phyloP scores from a whole-genome alignment of 53 echinoderm and acorn worm genomes.

The Patiria pectinifera region DNA sequence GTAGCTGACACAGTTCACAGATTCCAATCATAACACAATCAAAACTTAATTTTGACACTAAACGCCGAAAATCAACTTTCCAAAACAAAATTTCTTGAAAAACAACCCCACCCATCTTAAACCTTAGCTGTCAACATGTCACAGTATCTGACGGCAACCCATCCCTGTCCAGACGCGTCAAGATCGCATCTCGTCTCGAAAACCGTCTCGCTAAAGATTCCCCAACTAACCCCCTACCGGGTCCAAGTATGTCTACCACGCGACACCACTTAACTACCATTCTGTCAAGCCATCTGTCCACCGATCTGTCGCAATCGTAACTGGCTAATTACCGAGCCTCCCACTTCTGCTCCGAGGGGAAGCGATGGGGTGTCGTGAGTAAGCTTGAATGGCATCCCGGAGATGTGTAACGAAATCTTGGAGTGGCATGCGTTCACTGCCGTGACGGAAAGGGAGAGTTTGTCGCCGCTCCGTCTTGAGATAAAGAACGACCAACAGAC shows the following conservation, averaged over 20 bases:
- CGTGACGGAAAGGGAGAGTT: background rate
- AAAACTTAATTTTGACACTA: background rate
- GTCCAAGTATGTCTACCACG: slow-evolving; percentile 5
- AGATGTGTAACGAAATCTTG: background rate
- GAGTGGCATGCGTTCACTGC: background rate
- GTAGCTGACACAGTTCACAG: no score
- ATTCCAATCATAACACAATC: background rate
- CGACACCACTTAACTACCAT: slow-evolving; percentile 46
- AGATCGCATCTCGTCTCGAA: background rate
- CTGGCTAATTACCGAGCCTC: background rate
- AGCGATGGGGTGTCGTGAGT: background rate
- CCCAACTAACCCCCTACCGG: background rate
- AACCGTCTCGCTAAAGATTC: background rate
- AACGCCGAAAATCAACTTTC: background rate
- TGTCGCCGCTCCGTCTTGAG: no score
- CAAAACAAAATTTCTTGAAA: background rate
- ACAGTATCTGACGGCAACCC: background rate
- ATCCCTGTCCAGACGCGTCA: background rate
- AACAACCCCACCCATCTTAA: background rate
- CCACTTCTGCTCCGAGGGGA: background rate
- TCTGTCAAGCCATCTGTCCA: background rate
- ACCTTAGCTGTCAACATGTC: background rate
- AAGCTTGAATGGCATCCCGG: background rate
- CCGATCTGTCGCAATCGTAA: background rate
- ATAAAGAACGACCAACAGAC: no score